Evolutionary conservation across 2,113 vertebrate genomes (phyloP).

Genomic region (Ammodytes marinus): DNA sequence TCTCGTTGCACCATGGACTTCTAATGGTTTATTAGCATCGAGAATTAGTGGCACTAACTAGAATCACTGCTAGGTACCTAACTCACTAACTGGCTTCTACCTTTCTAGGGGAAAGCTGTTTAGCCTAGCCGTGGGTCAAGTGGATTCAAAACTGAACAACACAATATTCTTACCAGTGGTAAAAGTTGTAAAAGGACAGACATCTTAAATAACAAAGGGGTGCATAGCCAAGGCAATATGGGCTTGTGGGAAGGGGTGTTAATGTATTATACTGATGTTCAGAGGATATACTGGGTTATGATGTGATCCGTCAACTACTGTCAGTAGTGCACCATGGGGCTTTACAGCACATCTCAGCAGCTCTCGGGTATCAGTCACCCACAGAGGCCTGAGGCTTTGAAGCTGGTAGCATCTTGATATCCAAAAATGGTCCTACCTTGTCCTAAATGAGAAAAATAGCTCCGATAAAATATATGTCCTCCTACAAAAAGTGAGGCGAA

Average conservation of each 20-base stretch:
- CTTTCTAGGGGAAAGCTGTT: background rate
- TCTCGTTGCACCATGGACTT: background rate
- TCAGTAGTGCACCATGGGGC: too few species aligned
- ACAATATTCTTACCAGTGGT: background rate
- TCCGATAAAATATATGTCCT: background rate
- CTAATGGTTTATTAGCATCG: background rate
- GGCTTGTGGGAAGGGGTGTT: background rate
- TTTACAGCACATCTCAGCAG: background rate
- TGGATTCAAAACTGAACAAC: too few species aligned
- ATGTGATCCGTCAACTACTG: background rate
- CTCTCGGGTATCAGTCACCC: slow-evolving; percentile 4
- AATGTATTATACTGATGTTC: background rate
- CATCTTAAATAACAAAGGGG: background rate
- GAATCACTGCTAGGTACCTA: too few species aligned
- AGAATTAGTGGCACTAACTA: background rate
- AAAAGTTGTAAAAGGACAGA: background rate
- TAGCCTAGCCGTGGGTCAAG: background rate
- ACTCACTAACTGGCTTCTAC: background rate
- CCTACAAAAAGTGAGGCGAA: background rate
- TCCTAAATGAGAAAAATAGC: background rate
- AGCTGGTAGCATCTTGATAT: background rate
- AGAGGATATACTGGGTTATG: background rate
- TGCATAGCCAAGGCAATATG: background rate
- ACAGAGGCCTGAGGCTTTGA: background rate
- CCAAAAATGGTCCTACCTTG: background rate